Base-by-base conservation (phyloP, 2,888 invertebrate species). In the Uropetala carovei region DNA sequence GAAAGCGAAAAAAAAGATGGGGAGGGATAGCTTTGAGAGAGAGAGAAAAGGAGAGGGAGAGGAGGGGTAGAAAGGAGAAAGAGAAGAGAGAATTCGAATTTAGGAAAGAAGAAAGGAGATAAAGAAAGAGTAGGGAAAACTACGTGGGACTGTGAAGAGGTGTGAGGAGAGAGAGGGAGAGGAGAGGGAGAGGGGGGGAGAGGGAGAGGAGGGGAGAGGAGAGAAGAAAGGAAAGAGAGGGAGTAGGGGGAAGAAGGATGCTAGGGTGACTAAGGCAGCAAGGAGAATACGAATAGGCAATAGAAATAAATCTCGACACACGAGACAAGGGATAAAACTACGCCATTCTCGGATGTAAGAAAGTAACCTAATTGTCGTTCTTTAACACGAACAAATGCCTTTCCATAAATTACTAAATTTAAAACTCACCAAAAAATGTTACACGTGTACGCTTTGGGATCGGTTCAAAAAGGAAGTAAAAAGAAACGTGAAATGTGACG, bases 1-100 rank as follows among this genome's bases (percentile, higher is more conserved):
- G 86, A 86, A 86, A 86, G 86, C 60, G 86, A 60, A 86, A 59
- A 86, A 86, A 30, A 27, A 5, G 59, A 59, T 14, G 86, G 60
- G 59, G 86, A 60, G 30, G 83, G 83, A 75, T 75, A 27, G 75
- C 75, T 75, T 75, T 75, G 83, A 57, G 83, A 83, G 64, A n/a
- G 18, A n/a, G 16, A 18, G 64, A 64, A 11, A 64, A 11, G 11
- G n/a, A 64, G n/a, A 18, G 64, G 11, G 0, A 7, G 11, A 64
- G 4, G 60, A 60, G 60, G 60, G 60, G 60, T 13, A 18, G 18
- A 18, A 18, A 16, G 13, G 60, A 13, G 60, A 16, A 18, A 4
- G 64, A 64, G 11, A n/a, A 64, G n/a, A 0, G 11, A 64, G 18
- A 64, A n/a, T 8, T 7, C n/a, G n/a, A n/a, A 64, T 18, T 64